Evolutionary conservation across 2,888 invertebrate species (phyloP).

Genomic region (Agonum fuliginosum): DNA sequence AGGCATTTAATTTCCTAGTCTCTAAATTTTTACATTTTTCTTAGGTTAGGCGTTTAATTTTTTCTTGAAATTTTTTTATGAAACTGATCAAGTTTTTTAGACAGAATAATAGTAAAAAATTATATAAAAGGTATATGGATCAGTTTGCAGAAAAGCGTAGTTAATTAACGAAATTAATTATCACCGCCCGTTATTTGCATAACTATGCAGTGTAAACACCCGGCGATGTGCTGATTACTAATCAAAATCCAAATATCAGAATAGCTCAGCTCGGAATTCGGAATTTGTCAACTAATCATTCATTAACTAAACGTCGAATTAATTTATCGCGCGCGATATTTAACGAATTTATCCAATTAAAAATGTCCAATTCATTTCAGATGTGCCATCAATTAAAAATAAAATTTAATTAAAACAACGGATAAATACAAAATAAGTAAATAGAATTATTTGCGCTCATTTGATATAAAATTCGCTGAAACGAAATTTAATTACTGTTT

Average conservation of each 20-base stretch:
- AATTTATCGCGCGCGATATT: conserved; percentile 43
- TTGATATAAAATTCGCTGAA: conserved; percentile 33
- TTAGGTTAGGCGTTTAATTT: too few relatives aligned
- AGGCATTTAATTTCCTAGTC: too few relatives aligned
- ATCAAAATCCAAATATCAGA: conserved; percentile 46
- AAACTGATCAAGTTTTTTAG: background rate
- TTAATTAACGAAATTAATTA: conserved; percentile 33
- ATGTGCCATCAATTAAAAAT: conserved; percentile 42
- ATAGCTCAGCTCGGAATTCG: conserved; percentile 6
- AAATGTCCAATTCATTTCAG: conserved; percentile 35
- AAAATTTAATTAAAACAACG: conserved; percentile 24
- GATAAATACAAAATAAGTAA: conserved; percentile 35
- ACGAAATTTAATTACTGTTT: conserved; percentile 21
- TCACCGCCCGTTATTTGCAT: background rate
- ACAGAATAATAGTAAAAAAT: too few relatives aligned
- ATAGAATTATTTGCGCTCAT: conserved; percentile 29
- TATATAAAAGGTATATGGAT: too few relatives aligned
- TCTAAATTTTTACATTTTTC: too few relatives aligned
- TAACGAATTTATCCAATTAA: conserved; percentile 48
- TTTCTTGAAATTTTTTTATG: too few relatives aligned
- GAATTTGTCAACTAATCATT: conserved; percentile 45
- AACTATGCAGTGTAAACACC: conserved; percentile 30
- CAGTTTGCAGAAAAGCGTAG: background rate
- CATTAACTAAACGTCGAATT: conserved; percentile 46
- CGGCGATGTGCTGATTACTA: conserved; percentile 22